A percentile compares a stretch with the other conserved stretches of the same genome.
Conservation (phyloP, 2,797 vertebrate species). For the Brotula barbata region DNA sequence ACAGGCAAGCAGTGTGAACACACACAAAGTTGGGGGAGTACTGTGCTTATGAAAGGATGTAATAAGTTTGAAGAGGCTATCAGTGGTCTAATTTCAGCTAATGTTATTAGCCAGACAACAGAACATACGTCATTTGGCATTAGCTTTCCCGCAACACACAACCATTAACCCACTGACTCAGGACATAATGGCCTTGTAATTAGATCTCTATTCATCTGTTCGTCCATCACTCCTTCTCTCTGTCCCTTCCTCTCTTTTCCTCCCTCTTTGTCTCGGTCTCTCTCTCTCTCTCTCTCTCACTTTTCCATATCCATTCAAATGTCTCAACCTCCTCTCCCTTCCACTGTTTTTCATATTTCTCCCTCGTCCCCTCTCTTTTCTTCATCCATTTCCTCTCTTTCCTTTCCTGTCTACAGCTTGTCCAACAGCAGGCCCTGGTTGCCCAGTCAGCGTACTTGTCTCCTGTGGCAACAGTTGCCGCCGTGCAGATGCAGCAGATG, state of each 20-base stretch:
- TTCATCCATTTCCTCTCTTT: conserved; percentile 37
- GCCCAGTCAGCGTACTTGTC: conserved; percentile 96
- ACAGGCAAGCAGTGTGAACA: conserved; percentile 63
- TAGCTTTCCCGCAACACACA: conserved; percentile 78
- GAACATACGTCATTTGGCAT: conserved; percentile 79
- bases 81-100: conserved; percentile 76
- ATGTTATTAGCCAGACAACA: conserved; percentile 77
- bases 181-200: conserved; percentile 79
- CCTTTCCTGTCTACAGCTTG: conserved; percentile 79
- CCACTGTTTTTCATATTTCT: neutral
- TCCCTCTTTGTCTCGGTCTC: conserved; percentile 37
- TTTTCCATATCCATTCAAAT: conserved; percentile 49
- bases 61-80: conserved; percentile 78
- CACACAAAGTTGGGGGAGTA: conserved; percentile 47
- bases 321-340: conserved; percentile 34
- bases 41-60: conserved; percentile 77
- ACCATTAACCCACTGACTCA: conserved; percentile 78
- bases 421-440: conserved; percentile 93
- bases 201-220: conserved; percentile 81
- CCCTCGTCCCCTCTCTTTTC: conserved; percentile 8
- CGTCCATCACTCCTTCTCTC: conserved; percentile 70
- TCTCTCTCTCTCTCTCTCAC: conserved; percentile 18
- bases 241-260: conserved; percentile 56
- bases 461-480: conserved; percentile 92
- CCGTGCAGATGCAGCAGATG: conserved; percentile 96